Evolutionary conservation across 2,888 invertebrate genomes (phyloP), one percentile per base, ranked within the genome.

Genomic region (Noctuana brunneofusca): DNA sequence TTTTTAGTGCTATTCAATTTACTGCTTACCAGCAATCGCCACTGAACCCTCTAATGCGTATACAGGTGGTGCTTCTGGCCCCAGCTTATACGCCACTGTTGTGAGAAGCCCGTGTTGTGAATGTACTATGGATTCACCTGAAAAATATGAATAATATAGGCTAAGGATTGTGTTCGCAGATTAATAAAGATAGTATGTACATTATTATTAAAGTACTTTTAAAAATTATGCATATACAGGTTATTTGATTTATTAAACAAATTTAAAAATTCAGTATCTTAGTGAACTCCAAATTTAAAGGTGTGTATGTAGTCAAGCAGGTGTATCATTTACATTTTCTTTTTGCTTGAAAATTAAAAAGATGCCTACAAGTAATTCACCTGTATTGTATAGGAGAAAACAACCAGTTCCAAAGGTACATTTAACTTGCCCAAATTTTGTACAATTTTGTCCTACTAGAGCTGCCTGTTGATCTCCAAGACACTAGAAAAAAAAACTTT

Each of bases 401-500:
- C 98, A 98, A 58, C 98, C 98, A 58, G 98, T 98, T 52, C 99
- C 97, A 81, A 96, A 98, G 64, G 98, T 98, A 84, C 97, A 97
- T 84, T 98, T 98, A 12, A 97, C 97, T 89, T 97, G 96, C 3
- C 98, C 98, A 74, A 95, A 94, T 74, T 94, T 94, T 76, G 97
- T 94, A 75, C 98, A 98, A 75, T 96, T 93, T 85, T 99, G 98
- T 1, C 99, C 99, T 18, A 99, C 94, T 57, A 99, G 84, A 3
- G 98, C 97, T 49, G 98, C 96, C 82, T 98, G 98, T 87, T 99
- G 99, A 84, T 99, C 99, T 32, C 98, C 98, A 70, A 98, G 92
- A 78, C 96, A 96, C 97, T 97, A 79, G 59, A 87, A 84, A 16
- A 32, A 30, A 8, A 41, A 32, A 12, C 14, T 22, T 32, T 53